These are phyloP conservation scores for Scolanthus callimorphus DNA, from an alignment of 92 coral and sea anemone genomes.

Conservation along the genomic window DNA sequence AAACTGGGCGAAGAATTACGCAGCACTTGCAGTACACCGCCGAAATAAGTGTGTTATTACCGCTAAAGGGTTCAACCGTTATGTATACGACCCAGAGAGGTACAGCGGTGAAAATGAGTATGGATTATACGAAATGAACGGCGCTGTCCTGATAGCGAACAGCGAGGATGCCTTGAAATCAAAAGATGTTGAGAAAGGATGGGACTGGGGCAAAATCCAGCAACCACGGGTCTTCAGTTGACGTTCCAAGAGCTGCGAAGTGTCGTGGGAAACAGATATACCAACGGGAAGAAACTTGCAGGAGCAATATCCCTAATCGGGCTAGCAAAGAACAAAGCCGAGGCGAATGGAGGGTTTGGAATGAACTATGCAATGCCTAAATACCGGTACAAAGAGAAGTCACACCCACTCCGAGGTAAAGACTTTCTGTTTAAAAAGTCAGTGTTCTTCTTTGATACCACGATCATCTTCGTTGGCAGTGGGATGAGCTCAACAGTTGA, in stretches of 20 bases:
- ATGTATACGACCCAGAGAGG: not conserved
- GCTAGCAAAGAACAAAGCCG: not conserved
- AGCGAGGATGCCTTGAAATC: not conserved
- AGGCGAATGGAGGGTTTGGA: slow-evolving; percentile 37
- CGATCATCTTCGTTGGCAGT: slow-evolving; percentile 20
- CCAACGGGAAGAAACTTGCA: slow-evolving; percentile 16
- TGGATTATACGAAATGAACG: no score
- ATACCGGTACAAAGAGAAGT: not conserved
- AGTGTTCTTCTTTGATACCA: slow-evolving; percentile 28
- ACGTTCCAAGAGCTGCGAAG: not conserved
- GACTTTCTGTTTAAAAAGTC: slow-evolving; percentile 32
- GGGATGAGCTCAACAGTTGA: slow-evolving; percentile 6
- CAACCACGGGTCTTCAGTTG: not conserved
- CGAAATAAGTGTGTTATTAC: not conserved
- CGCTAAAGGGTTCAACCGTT: not conserved
- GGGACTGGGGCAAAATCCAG: not conserved
- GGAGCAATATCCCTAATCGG: slow-evolving; percentile 23
- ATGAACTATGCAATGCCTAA: slow-evolving; percentile 27
- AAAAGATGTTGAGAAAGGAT: not conserved
- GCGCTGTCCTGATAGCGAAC: not conserved
- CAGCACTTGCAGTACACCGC: not conserved
- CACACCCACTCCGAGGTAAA: slow-evolving; percentile 12
- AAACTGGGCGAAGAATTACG: not conserved
- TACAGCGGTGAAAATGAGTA: slow-evolving; percentile 7
- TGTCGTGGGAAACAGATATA: slow-evolving; percentile 16